Evolutionary conservation across 2,888 invertebrate genomes (phyloP).

Genomic region (Tipula vernalis): DNA sequence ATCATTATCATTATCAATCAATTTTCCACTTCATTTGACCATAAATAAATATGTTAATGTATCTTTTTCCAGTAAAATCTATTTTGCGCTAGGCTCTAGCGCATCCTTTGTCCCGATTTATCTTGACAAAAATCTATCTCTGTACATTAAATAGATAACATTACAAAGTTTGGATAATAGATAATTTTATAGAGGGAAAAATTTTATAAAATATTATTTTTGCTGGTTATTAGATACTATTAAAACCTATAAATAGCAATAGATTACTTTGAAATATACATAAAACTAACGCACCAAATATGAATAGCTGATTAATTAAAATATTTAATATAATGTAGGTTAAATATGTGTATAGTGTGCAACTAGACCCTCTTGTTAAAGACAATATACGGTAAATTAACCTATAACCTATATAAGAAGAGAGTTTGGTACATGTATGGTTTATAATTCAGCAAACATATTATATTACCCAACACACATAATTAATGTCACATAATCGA

Average conservation of each 20-base stretch:
- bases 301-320: not conserved
- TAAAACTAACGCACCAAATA: not conserved
- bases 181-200: not conserved
- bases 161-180: not conserved
- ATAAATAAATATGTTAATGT: not conserved
- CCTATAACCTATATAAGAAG: not conserved
- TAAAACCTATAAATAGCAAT: not conserved
- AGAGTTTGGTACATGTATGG: not conserved
- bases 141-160: not conserved
- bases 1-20: not conserved
- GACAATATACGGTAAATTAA: not conserved
- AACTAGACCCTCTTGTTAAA: not conserved
- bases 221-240: not conserved
- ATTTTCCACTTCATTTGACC: not conserved
- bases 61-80: no score
- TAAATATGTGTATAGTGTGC: not conserved
- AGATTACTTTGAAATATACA: not conserved
- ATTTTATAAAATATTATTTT: no score
- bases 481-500: not conserved
- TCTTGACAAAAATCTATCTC: no score
- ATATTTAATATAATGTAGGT: not conserved
- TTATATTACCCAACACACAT: not conserved
- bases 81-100: no score
- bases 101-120: no score
- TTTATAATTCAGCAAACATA: not conserved